A percentile compares a stretch with the other conserved stretches of the same genome.
Evolutionary conservation across 2,797 vertebrate species (phyloP).

Genomic region (Liasis olivaceus): DNA sequence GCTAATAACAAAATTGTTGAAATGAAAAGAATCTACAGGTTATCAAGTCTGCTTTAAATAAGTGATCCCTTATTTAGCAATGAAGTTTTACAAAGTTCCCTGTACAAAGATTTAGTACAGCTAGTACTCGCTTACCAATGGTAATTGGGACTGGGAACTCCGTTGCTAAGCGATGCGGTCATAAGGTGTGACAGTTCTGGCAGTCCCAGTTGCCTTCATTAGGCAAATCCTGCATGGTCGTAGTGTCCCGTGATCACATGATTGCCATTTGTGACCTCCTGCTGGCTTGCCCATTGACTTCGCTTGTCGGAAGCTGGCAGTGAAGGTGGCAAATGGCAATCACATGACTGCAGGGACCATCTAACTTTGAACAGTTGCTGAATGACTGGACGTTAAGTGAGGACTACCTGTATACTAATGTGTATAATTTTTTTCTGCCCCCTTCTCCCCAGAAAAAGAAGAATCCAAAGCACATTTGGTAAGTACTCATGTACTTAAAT

Average conservation of each 20-base stretch:
- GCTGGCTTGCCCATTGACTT: not conserved
- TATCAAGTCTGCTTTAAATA: not conserved
- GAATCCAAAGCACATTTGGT: not conserved
- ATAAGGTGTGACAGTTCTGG: not conserved
- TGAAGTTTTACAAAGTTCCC: not conserved
- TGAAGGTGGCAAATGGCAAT: not conserved
- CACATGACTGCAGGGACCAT: not conserved
- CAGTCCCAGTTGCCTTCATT: not conserved
- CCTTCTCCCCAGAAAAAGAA: not conserved
- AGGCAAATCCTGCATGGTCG: not conserved
- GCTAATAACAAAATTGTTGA: not conserved
- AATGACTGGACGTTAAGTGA: not conserved
- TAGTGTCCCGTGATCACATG: not conserved
- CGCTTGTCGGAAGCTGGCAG: not conserved
- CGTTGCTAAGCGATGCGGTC: not conserved
- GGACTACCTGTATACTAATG: not conserved
- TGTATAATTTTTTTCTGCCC: not conserved
- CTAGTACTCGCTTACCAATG: not conserved
- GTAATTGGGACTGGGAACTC: not conserved
- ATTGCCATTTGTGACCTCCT: not conserved
- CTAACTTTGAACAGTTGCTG: not conserved
- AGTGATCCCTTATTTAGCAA: not conserved
- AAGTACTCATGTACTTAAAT: conserved; percentile 2
- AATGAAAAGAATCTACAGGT: not conserved
- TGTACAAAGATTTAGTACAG: not conserved